Evolutionary conservation across 2,888 invertebrate species (phyloP), one percentile per base, ranked within the genome.

Genomic region (Microctonus aethiopoides): DNA sequence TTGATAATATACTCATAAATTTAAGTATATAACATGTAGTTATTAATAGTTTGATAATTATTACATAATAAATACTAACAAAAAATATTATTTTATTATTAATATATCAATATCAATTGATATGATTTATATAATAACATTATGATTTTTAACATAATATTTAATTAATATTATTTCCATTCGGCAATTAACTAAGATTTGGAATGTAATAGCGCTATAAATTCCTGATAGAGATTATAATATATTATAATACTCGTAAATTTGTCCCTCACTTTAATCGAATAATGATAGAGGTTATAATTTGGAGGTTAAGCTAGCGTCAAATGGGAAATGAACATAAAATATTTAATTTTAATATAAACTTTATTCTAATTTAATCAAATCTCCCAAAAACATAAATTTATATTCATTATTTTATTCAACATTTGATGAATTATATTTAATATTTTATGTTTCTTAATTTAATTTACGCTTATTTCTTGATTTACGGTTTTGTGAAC

Each of bases 281-380:
- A 16, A 16, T 46, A 16, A 20, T 46, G 16, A 46, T 46, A 16
- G 7, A n/a, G 46, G 7, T 4, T 7, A 46, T 16, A n/a, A 46
- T n/a, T 4, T 13, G 2, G n/a, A 46, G 6, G 2, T 7, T 20
- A 16, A 1, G 10, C 36, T 36, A 2, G 6, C 46, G 6, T 16
- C 5, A 29, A 29, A 29, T 7, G n/a, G n/a, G n/a, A n/a, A n/a
- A n/a, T n/a, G n/a, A 29, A 29, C 7, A 29, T 29, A 29, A 29
- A 29, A 29, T 29, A 5, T 29, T 29, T 29, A 29, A 5, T 29
- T 76, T 75, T 79, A 79, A 79, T 79, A 72, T 77, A 78, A 75
- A 77, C 79, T 75, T 78, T 77, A 77, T 78, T 68, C 76, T 79
- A 78, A 79, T 79, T 79, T 79, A 79, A 78, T 78, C 76, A 79